These are phyloP conservation scores for Ceyx cyanopectus DNA, from an alignment of 2,113 vertebrate species.

Conservation along the genomic window DNA sequence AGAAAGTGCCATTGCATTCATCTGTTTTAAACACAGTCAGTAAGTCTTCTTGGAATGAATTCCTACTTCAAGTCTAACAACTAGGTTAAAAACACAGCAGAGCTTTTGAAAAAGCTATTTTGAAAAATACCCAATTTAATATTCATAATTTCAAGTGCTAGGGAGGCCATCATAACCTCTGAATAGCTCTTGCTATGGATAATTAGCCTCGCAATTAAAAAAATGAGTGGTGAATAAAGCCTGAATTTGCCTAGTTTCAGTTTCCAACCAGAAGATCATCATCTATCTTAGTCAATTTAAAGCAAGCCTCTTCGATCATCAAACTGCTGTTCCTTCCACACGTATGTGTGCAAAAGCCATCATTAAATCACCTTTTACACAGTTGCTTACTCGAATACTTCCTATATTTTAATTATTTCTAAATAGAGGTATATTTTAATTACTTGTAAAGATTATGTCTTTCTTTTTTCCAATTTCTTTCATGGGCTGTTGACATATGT, in stretches of 20 bases:
- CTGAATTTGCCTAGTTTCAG: constrained; percentile 14
- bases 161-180: constrained; percentile 36
- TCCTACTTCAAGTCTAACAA: background rate
- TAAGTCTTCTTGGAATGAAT: background rate
- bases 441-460: background rate
- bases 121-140: constrained; percentile 9
- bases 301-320: background rate
- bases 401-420: background rate
- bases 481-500: background rate
- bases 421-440: background rate
- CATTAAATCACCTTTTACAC: background rate
- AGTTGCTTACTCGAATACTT: background rate
- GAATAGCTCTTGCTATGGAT: constrained; percentile 47
- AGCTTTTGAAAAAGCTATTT: constrained; percentile 20
- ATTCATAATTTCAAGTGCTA: constrained; percentile 40
- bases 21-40: background rate
- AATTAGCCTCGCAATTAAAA: constrained; percentile 28
- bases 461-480: background rate
- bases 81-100: constrained; percentile 19
- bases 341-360: background rate
- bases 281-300: constrained; percentile 24
- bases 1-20: background rate
- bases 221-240: constrained; percentile 37
- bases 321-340: background rate
- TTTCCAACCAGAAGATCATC: constrained; percentile 13